Base-by-base conservation (phyloP, 2,797 vertebrate genomes). In the Argentina silus region DNA sequence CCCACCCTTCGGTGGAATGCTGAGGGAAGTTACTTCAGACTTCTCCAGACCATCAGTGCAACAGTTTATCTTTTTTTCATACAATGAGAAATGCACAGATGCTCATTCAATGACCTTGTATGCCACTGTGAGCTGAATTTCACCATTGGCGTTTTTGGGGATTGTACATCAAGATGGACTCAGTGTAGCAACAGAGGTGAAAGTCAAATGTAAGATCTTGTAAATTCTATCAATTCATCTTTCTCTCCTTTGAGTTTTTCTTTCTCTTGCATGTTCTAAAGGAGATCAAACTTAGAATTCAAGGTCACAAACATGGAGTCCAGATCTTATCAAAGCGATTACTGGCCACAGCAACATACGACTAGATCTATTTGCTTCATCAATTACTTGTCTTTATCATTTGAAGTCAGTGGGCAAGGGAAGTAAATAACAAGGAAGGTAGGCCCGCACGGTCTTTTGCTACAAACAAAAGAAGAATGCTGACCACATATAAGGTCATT, bases 281-380 rank as follows among this genome's bases (percentile, higher is more conserved):
- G 19, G 6, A 65, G 44, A 47, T 48, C 44, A 11, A 23, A 65
- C 17, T 21, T 12, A 23, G 9, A 48, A 17, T 43, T 17, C 15
- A 63, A 48, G 63, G 63, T 48, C 63, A 48, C 21, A 48, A 43
- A 61, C 27, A 23, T 43, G 47, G 44, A n/a, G 7, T 55, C 5
- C 14, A 55, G 63, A 65, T 48, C n/a, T 65, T 65, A 65, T 65
- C 63, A 55, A 48, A 19, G 44, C 17, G 17, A 65, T 6, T 55
- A 44, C 12, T 47, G 44, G 11, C 19, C 63, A 47, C 44, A 21
- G 10, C 1, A 47, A 65, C 21, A 65, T 27, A 36, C 44, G n/a
- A 21, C 43, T 21, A 65, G 7, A 17, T n/a, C 2, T 44, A 9
- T 5, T 19, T 19, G 5, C 0, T 47, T 65, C 12, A 6, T 23